A percentile compares a stretch with the other conserved stretches of the same genome.
These are phyloP conservation scores for Barbus barbus DNA, from an alignment of 2,113 vertebrate genomes.

Conservation along the genomic window DNA sequence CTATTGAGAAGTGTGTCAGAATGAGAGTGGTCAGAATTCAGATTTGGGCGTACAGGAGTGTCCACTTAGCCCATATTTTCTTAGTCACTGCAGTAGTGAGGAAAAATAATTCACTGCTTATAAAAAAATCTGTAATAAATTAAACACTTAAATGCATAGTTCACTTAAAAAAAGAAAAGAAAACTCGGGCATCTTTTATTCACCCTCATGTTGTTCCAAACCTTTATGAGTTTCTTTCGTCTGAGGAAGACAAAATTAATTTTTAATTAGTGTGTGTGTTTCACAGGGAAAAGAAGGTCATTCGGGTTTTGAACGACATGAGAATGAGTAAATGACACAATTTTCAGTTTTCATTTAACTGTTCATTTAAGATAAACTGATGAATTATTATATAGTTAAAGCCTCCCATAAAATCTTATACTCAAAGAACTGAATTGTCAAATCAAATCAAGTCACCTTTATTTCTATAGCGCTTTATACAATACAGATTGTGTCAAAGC, in stretches of 20 bases:
- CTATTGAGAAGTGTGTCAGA: constrained; percentile 24
- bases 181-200: not conserved
- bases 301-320: not conserved
- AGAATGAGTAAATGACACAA: not conserved
- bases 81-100: not conserved
- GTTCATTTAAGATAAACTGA: no score
- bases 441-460: not conserved
- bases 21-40: not conserved
- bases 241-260: no score
- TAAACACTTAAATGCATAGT: not conserved
- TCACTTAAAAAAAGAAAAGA: not conserved
- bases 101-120: not conserved
- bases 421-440: not conserved
- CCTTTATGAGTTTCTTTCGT: not conserved
- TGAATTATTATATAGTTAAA: not conserved
- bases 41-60: not conserved
- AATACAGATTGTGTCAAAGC: not conserved
- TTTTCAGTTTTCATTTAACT: not conserved
- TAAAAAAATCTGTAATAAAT: not conserved
- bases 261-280: no score
- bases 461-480: not conserved
- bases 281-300: not conserved
- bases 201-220: not conserved
- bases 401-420: not conserved
- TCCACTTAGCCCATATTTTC: constrained; percentile 15